A percentile compares a stretch with the other conserved stretches of the same genome.
phyloP scores from a whole-genome alignment of 2,888 invertebrate species.

The Tipula lateralis region DNA sequence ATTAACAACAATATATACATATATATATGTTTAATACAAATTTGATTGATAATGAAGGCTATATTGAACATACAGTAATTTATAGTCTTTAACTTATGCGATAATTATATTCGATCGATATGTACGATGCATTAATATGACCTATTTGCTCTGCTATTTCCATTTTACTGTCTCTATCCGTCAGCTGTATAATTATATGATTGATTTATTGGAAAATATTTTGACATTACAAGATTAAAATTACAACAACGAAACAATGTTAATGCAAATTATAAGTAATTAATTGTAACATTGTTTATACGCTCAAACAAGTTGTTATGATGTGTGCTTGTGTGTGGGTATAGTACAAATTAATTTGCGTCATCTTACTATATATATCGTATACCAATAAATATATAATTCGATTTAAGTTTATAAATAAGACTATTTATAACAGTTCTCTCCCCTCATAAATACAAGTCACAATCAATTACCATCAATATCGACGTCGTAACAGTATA shows the following conservation, averaged over 20 bases:
- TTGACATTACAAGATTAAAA: not conserved
- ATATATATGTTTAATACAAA: not conserved
- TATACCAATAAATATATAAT: no score
- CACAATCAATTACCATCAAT: slow-evolving; percentile 19
- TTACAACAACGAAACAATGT: not conserved
- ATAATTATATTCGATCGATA: not conserved
- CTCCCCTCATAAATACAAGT: not conserved
- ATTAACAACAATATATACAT: not conserved
- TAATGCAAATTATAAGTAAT: not conserved
- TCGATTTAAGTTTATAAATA: not conserved
- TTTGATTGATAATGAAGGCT: slow-evolving; percentile 19
- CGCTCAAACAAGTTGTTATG: not conserved
- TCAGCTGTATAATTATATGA: not conserved
- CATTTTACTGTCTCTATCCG: not conserved
- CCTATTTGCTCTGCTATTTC: not conserved
- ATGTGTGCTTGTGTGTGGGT: no score
- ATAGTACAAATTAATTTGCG: not conserved
- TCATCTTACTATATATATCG: not conserved
- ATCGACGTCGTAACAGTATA: not conserved
- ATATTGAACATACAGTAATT: not conserved
- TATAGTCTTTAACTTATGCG: not conserved
- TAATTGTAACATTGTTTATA: not conserved
- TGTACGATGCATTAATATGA: not conserved
- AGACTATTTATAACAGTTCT: not conserved
- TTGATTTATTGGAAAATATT: not conserved